Evolutionary conservation across 2,888 invertebrate genomes (phyloP).

Genomic region (Lasius fuliginosus): DNA sequence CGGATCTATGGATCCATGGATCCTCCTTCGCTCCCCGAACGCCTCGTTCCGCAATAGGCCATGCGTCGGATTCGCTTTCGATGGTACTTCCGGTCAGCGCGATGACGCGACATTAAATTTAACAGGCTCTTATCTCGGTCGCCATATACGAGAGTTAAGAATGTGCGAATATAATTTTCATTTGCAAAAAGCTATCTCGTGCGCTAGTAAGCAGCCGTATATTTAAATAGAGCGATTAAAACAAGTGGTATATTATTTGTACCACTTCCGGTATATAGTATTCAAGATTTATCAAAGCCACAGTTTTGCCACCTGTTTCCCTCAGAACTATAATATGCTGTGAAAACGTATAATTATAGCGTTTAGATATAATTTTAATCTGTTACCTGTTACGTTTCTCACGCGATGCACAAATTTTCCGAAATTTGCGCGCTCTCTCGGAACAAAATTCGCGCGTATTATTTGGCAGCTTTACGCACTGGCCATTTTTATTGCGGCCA

Average conservation of each 20-base stretch:
- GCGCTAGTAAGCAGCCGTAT: not conserved
- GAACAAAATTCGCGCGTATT: constrained; percentile 12
- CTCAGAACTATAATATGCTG: not conserved
- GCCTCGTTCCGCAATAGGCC: constrained; percentile 29
- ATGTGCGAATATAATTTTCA: not conserved
- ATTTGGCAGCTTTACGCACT: constrained; percentile 39
- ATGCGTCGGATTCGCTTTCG: constrained; percentile 48
- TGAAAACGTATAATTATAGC: not conserved
- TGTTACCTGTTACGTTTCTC: not conserved
- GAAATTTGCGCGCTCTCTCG: not conserved
- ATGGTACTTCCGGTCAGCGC: constrained; percentile 38
- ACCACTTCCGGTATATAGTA: not conserved
- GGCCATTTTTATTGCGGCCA: constrained; percentile 57
- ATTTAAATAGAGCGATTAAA: not conserved
- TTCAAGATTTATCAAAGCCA: not conserved
- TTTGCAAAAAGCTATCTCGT: not conserved
- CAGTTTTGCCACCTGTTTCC: not conserved
- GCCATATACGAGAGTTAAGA: not conserved
- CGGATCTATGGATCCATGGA: constrained; percentile 76
- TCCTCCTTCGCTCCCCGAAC: constrained; percentile 67
- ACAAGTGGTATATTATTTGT: not conserved
- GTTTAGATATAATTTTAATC: constrained; percentile 15
- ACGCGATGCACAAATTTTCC: not conserved
- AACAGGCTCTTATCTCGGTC: constrained; percentile 6
- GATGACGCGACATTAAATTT: constrained; percentile 23